Base-by-base conservation (phyloP, 2,797 vertebrate genomes). In the Cuniculus paca region DNA sequence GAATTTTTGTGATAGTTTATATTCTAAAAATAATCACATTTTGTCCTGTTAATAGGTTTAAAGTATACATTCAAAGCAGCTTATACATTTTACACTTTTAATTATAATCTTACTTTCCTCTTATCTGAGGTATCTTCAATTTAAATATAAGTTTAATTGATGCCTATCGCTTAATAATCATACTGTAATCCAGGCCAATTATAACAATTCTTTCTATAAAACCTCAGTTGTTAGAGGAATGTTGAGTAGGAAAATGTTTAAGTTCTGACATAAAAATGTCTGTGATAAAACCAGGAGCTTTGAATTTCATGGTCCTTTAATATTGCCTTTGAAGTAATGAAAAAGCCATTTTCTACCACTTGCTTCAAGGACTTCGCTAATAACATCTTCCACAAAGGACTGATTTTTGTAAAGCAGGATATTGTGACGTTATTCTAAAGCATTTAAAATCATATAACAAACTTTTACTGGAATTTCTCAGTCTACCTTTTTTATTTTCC, bases 301-400 rank as follows among this genome's bases (percentile, higher is more conserved):
- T 98, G 97, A 98, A 98, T 98, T 98, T 98, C 98, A 98, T 93
- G 95, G 93, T 91, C 91, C 68, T 98, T 98, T 98, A 98, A 98
- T 95, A 93, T 48, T 98, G 91, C 84, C 91, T 98, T 97, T 94
- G 78, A 98, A 98, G 96, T 98, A 98, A 98, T 89, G 97, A 97
- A 98, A 98, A 98, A 98, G 58, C 79, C 96, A 97, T 98, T 98
- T 98, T 97, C 98, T 50, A 98, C 75, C 94, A 92, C 91, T 98
- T 98, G 98, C 98, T 98, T 98, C 98, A 98, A 98, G 98, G 96
- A 95, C 85, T 98, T 20, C 42, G 84, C 93, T 98, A 98, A 98
- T 97, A 98, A 96, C 65, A 81, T 96, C 97, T 98, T 96, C 93
- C 97, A 98, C 98, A 98, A 94, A 98, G 96, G 97, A 97, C 95